Conservation (phyloP, 2,113 vertebrate genomes). For the Syngnathus floridae region DNA sequence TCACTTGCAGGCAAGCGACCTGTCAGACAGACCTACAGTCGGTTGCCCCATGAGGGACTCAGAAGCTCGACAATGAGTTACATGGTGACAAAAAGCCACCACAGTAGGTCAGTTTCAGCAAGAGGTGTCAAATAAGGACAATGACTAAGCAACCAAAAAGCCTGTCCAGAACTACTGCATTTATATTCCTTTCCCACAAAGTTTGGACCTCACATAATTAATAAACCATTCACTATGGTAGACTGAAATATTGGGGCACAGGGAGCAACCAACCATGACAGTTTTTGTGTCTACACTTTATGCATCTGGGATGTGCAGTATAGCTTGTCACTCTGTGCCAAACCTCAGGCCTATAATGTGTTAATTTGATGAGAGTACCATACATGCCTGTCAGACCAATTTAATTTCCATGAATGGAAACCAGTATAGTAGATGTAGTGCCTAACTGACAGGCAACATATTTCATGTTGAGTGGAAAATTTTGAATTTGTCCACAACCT, state of each 20-base stretch:
- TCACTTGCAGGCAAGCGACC: slow-evolving; percentile 58
- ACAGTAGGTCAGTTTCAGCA: slow-evolving; percentile 50
- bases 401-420: neutral
- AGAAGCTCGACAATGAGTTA: slow-evolving; percentile 62
- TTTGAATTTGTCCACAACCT: too few species aligned
- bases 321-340: slow-evolving; percentile 5
- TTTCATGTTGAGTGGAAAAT: too few species aligned
- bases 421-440: neutral
- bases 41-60: slow-evolving; percentile 66
- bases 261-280: slow-evolving; percentile 16
- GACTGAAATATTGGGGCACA: slow-evolving; percentile 21
- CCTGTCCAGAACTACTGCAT: neutral
- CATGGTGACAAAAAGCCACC: slow-evolving; percentile 65
- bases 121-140: slow-evolving; percentile 42
- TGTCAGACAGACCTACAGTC: slow-evolving; percentile 66
- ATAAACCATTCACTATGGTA: slow-evolving; percentile 7
- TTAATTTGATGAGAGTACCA: neutral
- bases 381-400: neutral
- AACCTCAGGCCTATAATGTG: slow-evolving; percentile 5
- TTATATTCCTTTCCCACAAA: neutral
- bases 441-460: neutral
- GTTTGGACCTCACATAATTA: slow-evolving; percentile 5
- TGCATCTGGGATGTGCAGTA: neutral
- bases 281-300: slow-evolving; percentile 2
- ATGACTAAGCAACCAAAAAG: slow-evolving; percentile 36